A percentile compares a stretch with the other conserved stretches of the same genome.
phyloP scores from a whole-genome alignment of 1,140 invertebrate genomes.

The Globodera ellingtonae region DNA sequence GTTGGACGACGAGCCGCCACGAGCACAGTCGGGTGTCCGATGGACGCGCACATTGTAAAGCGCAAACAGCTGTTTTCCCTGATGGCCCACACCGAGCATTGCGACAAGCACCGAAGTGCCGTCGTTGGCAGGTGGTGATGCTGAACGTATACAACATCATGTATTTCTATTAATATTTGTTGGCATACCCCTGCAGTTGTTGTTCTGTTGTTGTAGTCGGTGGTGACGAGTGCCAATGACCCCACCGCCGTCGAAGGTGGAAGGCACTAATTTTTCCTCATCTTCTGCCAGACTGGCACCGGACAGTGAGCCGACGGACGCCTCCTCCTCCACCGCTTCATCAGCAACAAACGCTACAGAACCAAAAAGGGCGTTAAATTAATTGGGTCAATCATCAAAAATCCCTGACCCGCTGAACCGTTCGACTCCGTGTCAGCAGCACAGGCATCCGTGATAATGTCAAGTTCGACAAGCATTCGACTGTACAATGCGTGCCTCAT shows the following conservation, averaged over 20 bases:
- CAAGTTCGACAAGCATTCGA: constrained; percentile 77
- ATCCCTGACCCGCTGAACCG: neutral
- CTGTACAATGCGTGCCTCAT: constrained; percentile 75
- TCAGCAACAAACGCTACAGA: neutral
- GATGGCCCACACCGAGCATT: constrained; percentile 62
- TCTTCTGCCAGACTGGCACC: constrained; percentile 26
- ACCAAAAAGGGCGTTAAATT: no score
- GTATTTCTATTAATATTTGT: no score
- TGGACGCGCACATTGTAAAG: constrained; percentile 84
- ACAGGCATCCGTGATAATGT: constrained; percentile 70
- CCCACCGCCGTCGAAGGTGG: neutral
- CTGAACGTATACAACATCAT: no score
- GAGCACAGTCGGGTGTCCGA: constrained; percentile 68
- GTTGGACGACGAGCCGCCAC: constrained; percentile 73
- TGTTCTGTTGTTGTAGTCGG: no score
- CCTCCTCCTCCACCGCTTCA: neutral
- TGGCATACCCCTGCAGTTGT: no score
- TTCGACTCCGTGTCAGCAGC: neutral
- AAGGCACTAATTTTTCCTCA: neutral
- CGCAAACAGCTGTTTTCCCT: constrained; percentile 78
- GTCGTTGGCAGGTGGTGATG: neutral
- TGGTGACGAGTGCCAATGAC: no score
- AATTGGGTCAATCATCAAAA: no score
- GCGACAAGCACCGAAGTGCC: constrained; percentile 44
- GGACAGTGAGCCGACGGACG: constrained; percentile 12